A percentile compares a stretch with the other conserved stretches of the same genome.
Conservation (phyloP, 2,113 vertebrate species). For the Callocephalon fimbriatum region DNA sequence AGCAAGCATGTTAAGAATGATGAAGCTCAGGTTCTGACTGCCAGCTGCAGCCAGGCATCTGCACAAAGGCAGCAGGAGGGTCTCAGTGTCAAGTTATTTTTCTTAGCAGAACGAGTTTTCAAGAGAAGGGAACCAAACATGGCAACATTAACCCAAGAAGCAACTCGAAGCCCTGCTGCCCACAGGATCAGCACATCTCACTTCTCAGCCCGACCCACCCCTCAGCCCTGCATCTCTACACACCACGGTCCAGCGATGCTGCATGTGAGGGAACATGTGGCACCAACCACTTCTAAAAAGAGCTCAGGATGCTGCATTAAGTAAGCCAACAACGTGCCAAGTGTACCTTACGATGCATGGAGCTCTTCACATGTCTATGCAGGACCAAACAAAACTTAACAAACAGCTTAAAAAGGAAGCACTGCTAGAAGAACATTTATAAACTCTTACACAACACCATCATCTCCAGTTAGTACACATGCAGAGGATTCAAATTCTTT, state of each 20-base stretch:
- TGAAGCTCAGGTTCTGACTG: background rate
- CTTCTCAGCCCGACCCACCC: background rate
- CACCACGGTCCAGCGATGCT: background rate
- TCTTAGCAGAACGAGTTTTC: background rate
- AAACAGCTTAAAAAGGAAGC: background rate
- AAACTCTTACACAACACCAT: background rate
- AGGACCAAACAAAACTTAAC: background rate
- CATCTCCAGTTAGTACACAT: background rate
- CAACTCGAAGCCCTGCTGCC: fast-evolving
- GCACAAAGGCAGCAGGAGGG: background rate
- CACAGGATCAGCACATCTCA: background rate
- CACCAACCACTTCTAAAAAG: background rate
- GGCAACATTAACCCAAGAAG: fast-evolving
- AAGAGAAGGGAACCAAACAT: background rate
- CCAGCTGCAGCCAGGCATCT: background rate
- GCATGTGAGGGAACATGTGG: fast-evolving
- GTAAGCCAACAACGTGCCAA: background rate
- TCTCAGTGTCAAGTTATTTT: background rate
- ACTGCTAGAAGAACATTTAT: background rate
- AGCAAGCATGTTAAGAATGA: fast-evolving
- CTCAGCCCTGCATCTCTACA: background rate
- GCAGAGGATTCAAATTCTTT: background rate
- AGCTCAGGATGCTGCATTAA: background rate
- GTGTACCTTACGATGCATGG: background rate
- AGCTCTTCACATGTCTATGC: background rate